Percentiles rank a stretch among this genome's conserved stretches.
Conservation (phyloP, 2,113 vertebrate species). For the Chloroceryle aenea region DNA sequence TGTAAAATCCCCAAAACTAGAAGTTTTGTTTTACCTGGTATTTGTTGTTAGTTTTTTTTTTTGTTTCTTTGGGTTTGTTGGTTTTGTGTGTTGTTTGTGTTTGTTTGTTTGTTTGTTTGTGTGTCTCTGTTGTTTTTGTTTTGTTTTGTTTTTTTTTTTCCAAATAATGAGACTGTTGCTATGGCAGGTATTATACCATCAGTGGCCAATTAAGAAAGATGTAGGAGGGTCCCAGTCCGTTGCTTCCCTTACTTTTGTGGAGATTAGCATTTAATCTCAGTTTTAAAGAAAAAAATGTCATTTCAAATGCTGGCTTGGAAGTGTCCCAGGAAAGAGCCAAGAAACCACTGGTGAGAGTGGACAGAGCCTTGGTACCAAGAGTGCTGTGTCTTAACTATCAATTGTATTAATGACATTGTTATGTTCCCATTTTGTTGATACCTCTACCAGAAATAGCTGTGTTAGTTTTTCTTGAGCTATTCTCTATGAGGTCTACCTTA, state of each 20-base stretch:
- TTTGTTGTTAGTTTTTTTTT: not conserved
- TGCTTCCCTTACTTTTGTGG: not conserved
- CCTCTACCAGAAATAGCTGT: not conserved
- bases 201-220: not conserved
- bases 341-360: not conserved
- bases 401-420: not conserved
- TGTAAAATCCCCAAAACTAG: not conserved
- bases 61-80: not conserved
- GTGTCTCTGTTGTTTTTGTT: no score
- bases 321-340: not conserved
- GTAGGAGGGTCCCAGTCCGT: accelerated
- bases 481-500: not conserved
- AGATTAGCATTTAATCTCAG: not conserved
- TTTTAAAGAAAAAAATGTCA: not conserved
- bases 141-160: not conserved
- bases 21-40: no score
- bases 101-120: no score
- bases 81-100: not conserved
- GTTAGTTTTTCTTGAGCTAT: not conserved
- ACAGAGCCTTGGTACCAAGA: not conserved
- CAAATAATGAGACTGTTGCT: not conserved
- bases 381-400: not conserved
- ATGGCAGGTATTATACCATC: not conserved
- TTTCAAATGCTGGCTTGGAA: not conserved
- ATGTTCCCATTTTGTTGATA: not conserved